These are phyloP conservation scores for Phlogophora meticulosa DNA, from an alignment of 2,888 invertebrate genomes.

Conservation along the genomic window DNA sequence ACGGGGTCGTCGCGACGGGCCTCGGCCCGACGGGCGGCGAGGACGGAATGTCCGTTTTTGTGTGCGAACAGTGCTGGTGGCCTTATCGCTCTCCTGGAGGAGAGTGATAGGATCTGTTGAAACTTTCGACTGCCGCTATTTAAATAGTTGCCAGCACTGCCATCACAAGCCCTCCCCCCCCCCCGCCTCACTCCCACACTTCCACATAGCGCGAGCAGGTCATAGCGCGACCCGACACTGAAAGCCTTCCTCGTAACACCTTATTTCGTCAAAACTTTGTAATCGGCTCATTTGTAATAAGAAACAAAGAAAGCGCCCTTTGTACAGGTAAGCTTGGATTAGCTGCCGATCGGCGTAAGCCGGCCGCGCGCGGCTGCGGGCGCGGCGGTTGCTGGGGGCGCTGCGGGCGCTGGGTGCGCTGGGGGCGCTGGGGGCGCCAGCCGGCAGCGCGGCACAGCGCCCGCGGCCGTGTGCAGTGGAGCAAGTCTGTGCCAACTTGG, in stretches of 20 bases:
- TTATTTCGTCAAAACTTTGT: constrained; percentile 26
- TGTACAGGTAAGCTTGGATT: constrained; percentile 62
- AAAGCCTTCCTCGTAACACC: neutral
- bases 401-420: too few species aligned
- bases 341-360: constrained; percentile 55
- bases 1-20: too few species aligned
- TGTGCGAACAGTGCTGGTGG: too few species aligned
- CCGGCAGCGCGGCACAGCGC: constrained; percentile 25
- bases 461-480: constrained; percentile 2
- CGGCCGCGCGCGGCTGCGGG: constrained; percentile 49
- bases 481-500: neutral
- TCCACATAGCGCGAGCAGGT: neutral
- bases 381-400: constrained; percentile 13
- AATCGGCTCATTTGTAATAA: constrained; percentile 36
- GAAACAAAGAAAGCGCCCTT: constrained; percentile 44
- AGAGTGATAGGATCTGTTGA: too few species aligned
- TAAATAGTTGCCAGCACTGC: too few species aligned
- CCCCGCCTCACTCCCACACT: neutral
- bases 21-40: too few species aligned
- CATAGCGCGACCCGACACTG: neutral
- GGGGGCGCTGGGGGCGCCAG: too few species aligned
- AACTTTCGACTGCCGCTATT: too few species aligned
- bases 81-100: too few species aligned
- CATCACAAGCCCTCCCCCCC: too few species aligned
- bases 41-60: too few species aligned